Base-by-base conservation (phyloP, 2,888 invertebrate genomes). In the Chrysodeixis includens region DNA sequence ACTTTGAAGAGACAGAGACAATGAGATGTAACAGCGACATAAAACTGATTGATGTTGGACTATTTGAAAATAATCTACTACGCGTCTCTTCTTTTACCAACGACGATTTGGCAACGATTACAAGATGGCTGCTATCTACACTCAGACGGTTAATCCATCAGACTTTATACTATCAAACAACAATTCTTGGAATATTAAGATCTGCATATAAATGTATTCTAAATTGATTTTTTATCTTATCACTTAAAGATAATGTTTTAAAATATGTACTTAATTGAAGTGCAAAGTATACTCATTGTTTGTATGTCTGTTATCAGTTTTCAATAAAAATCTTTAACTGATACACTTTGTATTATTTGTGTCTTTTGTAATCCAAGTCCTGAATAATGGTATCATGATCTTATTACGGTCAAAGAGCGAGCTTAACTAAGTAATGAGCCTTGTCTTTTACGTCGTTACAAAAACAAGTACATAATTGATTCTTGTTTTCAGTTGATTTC, bases 151-250 rank as follows among this genome's bases (percentile, higher is more conserved):
- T 30, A 49, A 20, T 32, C 26, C 26, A 26, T 10, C 4, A 40
- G 5, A 7, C 14, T 22, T 51, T 46, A 20, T 14, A 52, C 35
- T 16, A 52, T 59, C 12, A 18, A 35, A 56, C 44, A 51, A 51
- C 54, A 65, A 56, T 60, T 65, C 46, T 44, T 71, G 30, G 26
- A 66, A 57, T 62, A 22, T 49, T 62, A 8, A 76, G 77, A 76
- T 76, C 80, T 76, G 80, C 59, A 16, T 26, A 58, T 63, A 22
- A 54, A 9, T 59, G 40, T 63, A 61, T 62, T 46, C 46, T 51
- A 44, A 64, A 58, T 57, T 51, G 35, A 35, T 30, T 51, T 60
- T 56, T 55, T 54, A 59, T 76, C 62, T 76, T 62, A 79, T 76
- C 77, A 8, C 46, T 4, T n/a, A 56, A 26, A 6, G 67, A 66